Base-by-base conservation (phyloP, 2,888 invertebrate genomes). In the Auanema sp. region DNA sequence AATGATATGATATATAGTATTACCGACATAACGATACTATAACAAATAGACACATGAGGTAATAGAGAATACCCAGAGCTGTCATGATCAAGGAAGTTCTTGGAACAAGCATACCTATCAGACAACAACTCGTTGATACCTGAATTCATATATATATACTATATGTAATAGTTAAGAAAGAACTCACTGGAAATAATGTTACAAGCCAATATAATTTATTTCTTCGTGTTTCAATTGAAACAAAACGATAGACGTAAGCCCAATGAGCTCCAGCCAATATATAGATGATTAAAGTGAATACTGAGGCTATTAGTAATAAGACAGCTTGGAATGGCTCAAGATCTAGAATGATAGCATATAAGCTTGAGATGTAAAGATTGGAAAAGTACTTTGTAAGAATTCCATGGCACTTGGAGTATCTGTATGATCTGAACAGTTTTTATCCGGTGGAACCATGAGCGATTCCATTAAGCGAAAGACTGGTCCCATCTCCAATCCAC, bases 131-230 rank as follows among this genome's bases (percentile, higher is more conserved):
- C n/a, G 71, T 72, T 1, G 77, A 79, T 10, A 80, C 76, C 79
- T 76, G 65, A 57, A 70, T 68, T n/a, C n/a, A n/a, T 10, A 18
- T 21, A 12, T 18, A 23, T 58, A 16, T 16, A 50, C 6, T 24
- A 25, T 33, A n/a, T 12, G 21, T 6, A 23, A 52, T 21, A 21
- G 21, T 33, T 33, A 33, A 8, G 8, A 33, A 8, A 42, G 18
- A n/a, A 56, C 62, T 57, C 23, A 62, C 80, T 12, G 81, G 81
- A 58, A 81, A 79, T 0, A 81, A 64, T 4, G 80, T 73, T 42
- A 81, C 72, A 24, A 81, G 70, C 67, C 79, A 78, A 64, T 80
- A 80, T 8, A 81, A 64, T 64, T 81, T 80, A 65, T 81, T 81
- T 23, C 77, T 64, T 25, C 81, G 68, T 18, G 76, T 74, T 52